Conservation (phyloP, 1,140 invertebrate species). For the Pseudomyrmex dendroicus region DNA sequence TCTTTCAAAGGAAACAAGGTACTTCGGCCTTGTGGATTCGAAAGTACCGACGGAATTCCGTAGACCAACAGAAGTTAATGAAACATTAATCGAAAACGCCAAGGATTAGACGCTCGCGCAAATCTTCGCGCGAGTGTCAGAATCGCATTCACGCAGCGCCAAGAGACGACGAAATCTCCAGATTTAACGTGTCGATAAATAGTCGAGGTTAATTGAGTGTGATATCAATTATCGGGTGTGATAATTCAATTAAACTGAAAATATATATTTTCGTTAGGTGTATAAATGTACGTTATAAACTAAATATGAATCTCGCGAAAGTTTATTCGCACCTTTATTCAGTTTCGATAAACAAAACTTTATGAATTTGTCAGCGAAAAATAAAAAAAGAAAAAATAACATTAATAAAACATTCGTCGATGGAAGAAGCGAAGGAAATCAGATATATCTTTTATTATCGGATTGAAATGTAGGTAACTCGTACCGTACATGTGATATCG, state of each 20-base stretch:
- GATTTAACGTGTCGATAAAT: slow-evolving; percentile 47
- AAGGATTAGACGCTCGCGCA: slow-evolving; percentile 50
- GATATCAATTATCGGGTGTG: slow-evolving; percentile 14
- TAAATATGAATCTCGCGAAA: no score
- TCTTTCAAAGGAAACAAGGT: slow-evolving; percentile 53
- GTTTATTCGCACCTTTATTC: no score
- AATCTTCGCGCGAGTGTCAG: slow-evolving; percentile 40
- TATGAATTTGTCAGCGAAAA: no score
- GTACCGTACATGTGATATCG: neutral
- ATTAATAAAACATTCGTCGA: no score
- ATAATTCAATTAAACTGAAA: neutral
- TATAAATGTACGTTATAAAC: no score
- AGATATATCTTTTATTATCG: neutral
- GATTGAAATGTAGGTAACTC: neutral
- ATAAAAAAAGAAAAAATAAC: no score
- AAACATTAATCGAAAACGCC: slow-evolving; percentile 60
- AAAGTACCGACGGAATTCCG: slow-evolving; percentile 46
- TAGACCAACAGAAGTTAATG: slow-evolving; percentile 58
- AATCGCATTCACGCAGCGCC: neutral
- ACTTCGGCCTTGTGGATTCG: slow-evolving; percentile 44
- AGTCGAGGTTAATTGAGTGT: slow-evolving; percentile 3
- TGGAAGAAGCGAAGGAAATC: neutral
- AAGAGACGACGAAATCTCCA: slow-evolving; percentile 13
- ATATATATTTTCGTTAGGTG: neutral
- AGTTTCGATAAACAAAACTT: no score